Evolutionary conservation across 2,113 vertebrate species (phyloP).

Genomic region (Clarias magur): DNA sequence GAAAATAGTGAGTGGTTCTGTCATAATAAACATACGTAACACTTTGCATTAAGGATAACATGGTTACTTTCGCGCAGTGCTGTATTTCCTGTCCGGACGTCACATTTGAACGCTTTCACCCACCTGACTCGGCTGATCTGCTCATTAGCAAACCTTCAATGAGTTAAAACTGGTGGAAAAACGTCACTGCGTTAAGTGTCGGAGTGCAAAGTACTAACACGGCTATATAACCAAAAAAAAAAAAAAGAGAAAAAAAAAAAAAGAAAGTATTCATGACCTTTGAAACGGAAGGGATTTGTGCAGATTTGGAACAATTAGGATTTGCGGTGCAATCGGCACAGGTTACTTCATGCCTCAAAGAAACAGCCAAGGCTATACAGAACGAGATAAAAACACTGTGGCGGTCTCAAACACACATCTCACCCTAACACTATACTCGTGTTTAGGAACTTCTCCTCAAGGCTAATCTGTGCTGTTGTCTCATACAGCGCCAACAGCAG

Average conservation of each 20-base stretch:
- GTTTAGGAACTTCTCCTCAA: conserved; percentile 74
- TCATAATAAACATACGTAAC: too few species aligned
- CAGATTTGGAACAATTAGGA: conserved; percentile 9
- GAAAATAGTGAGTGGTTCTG: too few species aligned
- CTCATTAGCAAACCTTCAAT: neutral
- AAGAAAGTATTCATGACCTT: neutral
- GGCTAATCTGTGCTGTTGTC: conserved; percentile 81
- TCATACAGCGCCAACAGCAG: conserved; percentile 85
- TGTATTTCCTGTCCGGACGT: neutral
- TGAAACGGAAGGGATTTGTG: neutral
- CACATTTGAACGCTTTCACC: neutral
- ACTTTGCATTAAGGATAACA: too few species aligned
- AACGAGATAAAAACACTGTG: conserved; percentile 6
- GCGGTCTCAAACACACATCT: conserved; percentile 49
- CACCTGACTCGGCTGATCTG: neutral
- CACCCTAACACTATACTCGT: conserved; percentile 63
- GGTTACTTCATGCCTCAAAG: neutral
- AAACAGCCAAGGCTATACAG: conserved; percentile 3
- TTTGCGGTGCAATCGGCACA: neutral
- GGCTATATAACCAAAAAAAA: neutral
- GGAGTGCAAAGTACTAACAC: neutral
- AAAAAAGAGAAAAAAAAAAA: neutral
- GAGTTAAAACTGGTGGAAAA: neutral
- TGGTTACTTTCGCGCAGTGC: too few species aligned
- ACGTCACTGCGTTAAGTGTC: neutral